Evolutionary conservation across 2,113 vertebrate genomes (phyloP).

Genomic region (Carassius carassius): DNA sequence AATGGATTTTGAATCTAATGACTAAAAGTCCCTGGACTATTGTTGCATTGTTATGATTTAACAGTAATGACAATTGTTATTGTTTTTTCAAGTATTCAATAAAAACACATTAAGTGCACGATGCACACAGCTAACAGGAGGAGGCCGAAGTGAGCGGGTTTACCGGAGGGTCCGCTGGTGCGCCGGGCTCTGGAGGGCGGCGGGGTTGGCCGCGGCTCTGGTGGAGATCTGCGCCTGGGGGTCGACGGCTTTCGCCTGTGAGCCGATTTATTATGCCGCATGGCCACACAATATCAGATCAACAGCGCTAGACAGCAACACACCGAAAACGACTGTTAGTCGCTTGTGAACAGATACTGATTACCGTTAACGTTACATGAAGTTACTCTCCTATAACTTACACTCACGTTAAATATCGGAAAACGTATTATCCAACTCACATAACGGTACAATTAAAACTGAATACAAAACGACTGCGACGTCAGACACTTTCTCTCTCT

Average conservation of each 20-base stretch:
- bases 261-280: constrained; percentile 52
- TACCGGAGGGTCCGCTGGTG: constrained; percentile 54
- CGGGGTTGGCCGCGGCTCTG: not conserved
- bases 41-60: no score
- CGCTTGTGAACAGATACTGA: not conserved
- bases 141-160: no score
- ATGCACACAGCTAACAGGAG: no score
- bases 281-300: constrained; percentile 21
- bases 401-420: no score
- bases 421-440: not conserved
- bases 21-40: no score
- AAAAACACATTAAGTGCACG: not conserved
- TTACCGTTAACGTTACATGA: not conserved
- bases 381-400: no score
- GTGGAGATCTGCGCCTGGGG: constrained; percentile 61
- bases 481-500: not conserved
- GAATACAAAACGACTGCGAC: not conserved
- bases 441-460: not conserved
- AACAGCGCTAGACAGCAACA: not conserved
- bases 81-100: no score
- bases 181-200: constrained; percentile 8
- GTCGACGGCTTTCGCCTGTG: constrained; percentile 61
- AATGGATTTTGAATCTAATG: no score
- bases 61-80: no score
- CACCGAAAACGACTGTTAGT: not conserved